Evolutionary conservation across 2,888 invertebrate genomes (phyloP).

Genomic region (Phorcus lineatus): DNA sequence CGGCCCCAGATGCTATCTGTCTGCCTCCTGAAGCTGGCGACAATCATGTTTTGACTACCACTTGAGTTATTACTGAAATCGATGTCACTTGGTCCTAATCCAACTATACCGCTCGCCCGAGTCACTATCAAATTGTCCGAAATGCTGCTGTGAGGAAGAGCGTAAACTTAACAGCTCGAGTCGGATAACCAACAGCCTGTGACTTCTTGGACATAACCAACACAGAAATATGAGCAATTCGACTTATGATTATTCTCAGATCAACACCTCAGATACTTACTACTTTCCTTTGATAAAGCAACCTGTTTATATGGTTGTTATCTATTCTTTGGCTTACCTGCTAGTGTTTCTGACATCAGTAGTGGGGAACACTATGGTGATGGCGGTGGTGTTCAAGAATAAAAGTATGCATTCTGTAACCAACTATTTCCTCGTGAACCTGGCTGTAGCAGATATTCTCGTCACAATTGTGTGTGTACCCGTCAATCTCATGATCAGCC

Average conservation of each 20-base stretch:
- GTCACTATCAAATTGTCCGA: too few species aligned
- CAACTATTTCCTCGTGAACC: conserved; percentile 70
- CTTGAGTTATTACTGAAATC: conserved; percentile 11
- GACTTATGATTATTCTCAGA: too few species aligned
- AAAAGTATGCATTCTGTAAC: conserved; percentile 75
- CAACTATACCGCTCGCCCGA: too few species aligned
- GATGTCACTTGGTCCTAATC: neutral
- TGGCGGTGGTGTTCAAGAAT: conserved; percentile 72
- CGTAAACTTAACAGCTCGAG: too few species aligned
- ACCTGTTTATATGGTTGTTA: conserved; percentile 59
- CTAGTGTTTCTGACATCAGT: conserved; percentile 72
- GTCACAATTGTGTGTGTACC: conserved; percentile 67
- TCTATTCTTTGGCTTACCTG: conserved; percentile 71
- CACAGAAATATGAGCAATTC: too few species aligned
- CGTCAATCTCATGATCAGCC: conserved; percentile 61
- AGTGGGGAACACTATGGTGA: conserved; percentile 74
- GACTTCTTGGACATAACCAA: too few species aligned
- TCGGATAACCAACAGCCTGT: too few species aligned
- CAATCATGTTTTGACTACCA: conserved; percentile 11
- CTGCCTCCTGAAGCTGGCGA: neutral
- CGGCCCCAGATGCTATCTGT: conserved; percentile 4
- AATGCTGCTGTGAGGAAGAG: too few species aligned
- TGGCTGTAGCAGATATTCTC: conserved; percentile 67
- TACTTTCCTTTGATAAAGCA: conserved; percentile 45
- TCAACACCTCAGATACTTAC: too few species aligned